Evolutionary conservation across 2,888 invertebrate species (phyloP), one percentile per base, ranked within the genome.

Genomic region (Eucera pruinosa): DNA sequence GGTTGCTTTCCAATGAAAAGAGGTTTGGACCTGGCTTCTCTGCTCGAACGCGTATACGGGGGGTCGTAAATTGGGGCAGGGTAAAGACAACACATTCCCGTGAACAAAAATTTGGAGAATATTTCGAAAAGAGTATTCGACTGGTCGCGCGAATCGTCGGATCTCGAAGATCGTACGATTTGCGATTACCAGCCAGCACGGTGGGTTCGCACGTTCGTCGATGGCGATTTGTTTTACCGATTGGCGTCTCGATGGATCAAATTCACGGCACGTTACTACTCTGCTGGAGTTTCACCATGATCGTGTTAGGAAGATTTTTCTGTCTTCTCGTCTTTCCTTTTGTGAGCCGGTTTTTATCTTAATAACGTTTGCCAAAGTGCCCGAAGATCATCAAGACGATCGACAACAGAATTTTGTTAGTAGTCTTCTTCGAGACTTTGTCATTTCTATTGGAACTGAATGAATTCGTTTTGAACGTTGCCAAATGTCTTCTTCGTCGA

Each of bases 71-170:
- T 74, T n/a, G 85, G 75, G 52, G 27, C 45, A 79, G 90, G 88
- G 85, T 73, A 85, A 91, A 88, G 87, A 83, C 88, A 90, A 90
- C 82, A 87, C 88, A 90, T 90, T 91, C 83, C 85, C 86, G 75
- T 89, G 84, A 90, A 89, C 87, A 68, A 85, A 89, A 88, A 78
- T 78, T 85, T 85, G 87, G 89, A 88, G 90, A 92, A 91, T 91
- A 92, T 91, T 90, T 90, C 88, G 90, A 91, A 91, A 89, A 90
- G 88, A 87, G 87, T 88, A 88, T 88, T n/a, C 87, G 86, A 78
- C 87, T 86, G 83, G 81, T 82, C 86, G 82, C 80, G 82, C 70
- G 88, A 87, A 62, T 50, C 80, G 33, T 36, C 43, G 64, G 70
- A 55, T 79, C 67, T 18, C 18, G 64, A 30, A 45, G 69, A 50